Conservation (phyloP, 37 sponge, comb jelly and placozoan species). For the Spongilla lacustris region DNA sequence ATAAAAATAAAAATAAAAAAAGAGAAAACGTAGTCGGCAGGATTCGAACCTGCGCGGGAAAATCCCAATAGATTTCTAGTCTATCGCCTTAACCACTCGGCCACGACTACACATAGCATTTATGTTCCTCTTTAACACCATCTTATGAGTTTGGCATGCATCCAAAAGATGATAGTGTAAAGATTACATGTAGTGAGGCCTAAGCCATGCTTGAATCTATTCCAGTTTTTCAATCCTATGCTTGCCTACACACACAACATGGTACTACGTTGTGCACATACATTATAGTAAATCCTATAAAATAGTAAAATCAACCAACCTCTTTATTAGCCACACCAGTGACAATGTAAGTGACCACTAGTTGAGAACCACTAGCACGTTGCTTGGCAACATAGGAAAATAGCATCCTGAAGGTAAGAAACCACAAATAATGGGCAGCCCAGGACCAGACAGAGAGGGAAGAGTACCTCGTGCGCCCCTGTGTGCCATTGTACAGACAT, state of each 20-base stretch:
- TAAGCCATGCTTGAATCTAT: too few species aligned
- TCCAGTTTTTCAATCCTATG: too few species aligned
- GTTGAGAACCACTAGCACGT: neutral
- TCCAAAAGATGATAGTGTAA: too few species aligned
- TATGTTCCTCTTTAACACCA: too few species aligned
- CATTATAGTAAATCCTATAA: too few species aligned
- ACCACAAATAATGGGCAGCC: neutral
- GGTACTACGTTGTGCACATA: too few species aligned
- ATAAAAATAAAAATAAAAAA: neutral
- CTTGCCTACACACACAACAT: too few species aligned
- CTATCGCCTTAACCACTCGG: slow-evolving; percentile 1
- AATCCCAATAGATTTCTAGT: neutral
- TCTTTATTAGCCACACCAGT: slow-evolving; percentile 33
- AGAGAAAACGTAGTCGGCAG: neutral
- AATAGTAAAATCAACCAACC: neutral
- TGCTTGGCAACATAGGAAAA: slow-evolving; percentile 47
- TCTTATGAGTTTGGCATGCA: too few species aligned
- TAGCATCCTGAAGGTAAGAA: slow-evolving; percentile 49
- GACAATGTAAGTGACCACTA: slow-evolving; percentile 44
- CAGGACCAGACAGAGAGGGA: neutral
- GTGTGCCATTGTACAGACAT: neutral
- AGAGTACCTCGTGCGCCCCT: neutral
- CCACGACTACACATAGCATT: neutral
- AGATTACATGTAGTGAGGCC: too few species aligned
- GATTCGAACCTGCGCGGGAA: slow-evolving; percentile 1